These are phyloP conservation scores for Neocloeon triangulifer DNA, from an alignment of 1,140 invertebrate species.

Conservation along the genomic window DNA sequence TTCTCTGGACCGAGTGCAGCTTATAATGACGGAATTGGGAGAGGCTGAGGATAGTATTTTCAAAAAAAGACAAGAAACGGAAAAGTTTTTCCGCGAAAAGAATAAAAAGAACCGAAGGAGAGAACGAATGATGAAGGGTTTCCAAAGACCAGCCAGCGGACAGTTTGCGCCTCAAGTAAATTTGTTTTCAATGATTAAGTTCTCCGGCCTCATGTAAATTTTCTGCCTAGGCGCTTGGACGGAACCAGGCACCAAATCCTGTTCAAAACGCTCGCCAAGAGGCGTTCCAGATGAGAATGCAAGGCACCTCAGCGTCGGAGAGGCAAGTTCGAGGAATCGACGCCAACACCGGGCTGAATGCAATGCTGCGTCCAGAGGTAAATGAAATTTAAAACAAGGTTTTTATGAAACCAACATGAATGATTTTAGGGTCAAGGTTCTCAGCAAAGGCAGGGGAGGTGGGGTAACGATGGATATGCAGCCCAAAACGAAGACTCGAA, in stretches of 20 bases:
- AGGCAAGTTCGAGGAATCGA: conserved; percentile 12
- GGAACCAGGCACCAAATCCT: conserved; percentile 16
- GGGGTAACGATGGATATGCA: conserved; percentile 17
- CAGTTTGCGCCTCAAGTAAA: conserved; percentile 45
- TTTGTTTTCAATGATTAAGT: conserved; percentile 3
- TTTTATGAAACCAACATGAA: not conserved
- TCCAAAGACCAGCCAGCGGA: conserved; percentile 36
- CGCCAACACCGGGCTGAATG: conserved; percentile 16
- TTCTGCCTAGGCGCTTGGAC: too few relatives aligned
- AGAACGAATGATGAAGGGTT: conserved; percentile 21
- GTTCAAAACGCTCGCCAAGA: conserved; percentile 41
- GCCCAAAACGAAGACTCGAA: conserved; percentile 33
- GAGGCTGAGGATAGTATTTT: conserved; percentile 96
- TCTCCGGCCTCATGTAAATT: too few relatives aligned
- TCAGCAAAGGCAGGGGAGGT: conserved; percentile 24
- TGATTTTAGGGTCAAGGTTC: too few relatives aligned
- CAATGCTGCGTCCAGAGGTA: conserved; percentile 20
- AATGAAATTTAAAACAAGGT: conserved; percentile 2
- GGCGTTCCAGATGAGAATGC: conserved; percentile 38
- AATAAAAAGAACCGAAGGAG: conserved; percentile 40
- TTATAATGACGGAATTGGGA: conserved; percentile 85
- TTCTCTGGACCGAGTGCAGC: conserved; percentile 74
- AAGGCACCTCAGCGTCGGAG: conserved; percentile 19
- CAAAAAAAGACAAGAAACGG: conserved; percentile 66
- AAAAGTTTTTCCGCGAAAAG: conserved; percentile 53